Conservation (phyloP, 92 coral and sea anemone species). For the Nematostella vectensis region DNA sequence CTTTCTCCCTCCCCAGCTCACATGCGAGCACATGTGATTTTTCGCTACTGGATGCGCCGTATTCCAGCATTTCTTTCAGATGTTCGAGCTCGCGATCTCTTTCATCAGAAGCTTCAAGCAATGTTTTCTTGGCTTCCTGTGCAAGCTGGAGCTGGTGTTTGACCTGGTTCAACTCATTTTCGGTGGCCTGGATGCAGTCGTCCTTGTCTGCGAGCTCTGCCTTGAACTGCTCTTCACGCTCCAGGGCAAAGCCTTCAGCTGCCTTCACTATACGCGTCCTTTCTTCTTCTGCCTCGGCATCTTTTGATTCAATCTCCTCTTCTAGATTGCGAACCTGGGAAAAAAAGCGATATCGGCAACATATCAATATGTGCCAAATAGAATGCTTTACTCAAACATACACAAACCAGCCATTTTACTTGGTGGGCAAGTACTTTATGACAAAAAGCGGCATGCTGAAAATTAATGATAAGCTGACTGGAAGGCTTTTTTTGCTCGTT, state of each 20-base stretch:
- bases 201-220: slow-evolving; percentile 43
- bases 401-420: not conserved
- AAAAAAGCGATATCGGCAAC: too few species aligned
- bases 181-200: slow-evolving; percentile 38
- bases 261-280: slow-evolving; percentile 53
- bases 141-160: slow-evolving; percentile 18
- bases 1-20: slow-evolving; percentile 28
- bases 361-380: too few species aligned
- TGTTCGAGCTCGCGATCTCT: slow-evolving; percentile 26
- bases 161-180: slow-evolving; percentile 18
- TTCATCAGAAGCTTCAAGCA: slow-evolving; percentile 17
- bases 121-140: slow-evolving; percentile 18
- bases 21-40: slow-evolving; percentile 23
- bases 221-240: slow-evolving; percentile 56
- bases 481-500: too few species aligned
- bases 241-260: slow-evolving; percentile 66
- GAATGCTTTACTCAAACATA: not conserved
- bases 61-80: slow-evolving; percentile 1
- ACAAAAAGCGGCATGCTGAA: too few species aligned
- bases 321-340: slow-evolving; percentile 45
- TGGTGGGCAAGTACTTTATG: not conserved
- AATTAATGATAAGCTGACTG: too few species aligned
- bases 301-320: slow-evolving; percentile 36
- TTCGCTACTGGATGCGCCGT: slow-evolving; percentile 2
- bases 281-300: slow-evolving; percentile 54